Evolutionary conservation across 2,113 vertebrate species (phyloP).

Genomic region (Mustela lutreola): DNA sequence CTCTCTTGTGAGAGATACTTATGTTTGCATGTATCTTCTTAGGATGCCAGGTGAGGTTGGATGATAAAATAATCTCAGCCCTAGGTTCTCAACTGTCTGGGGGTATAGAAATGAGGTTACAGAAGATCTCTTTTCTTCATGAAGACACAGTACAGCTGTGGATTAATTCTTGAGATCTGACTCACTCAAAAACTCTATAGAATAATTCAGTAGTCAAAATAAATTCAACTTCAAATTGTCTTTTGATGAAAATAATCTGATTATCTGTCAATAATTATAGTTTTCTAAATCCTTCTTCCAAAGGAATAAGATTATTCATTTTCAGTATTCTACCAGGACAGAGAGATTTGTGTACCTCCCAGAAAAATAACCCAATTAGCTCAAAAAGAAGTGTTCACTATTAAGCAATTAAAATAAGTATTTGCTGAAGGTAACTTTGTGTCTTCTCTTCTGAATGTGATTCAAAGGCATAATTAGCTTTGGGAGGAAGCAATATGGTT

Average conservation of each 20-base stretch:
- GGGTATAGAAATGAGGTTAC: background rate
- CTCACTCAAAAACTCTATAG: background rate
- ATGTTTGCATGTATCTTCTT: background rate
- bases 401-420: conserved; percentile 71
- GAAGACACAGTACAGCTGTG: background rate
- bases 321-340: conserved; percentile 56
- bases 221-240: background rate
- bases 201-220: conserved; percentile 13
- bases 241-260: conserved; percentile 32
- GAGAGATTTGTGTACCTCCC: conserved; percentile 30
- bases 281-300: conserved; percentile 37
- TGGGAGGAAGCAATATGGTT: conserved; percentile 31
- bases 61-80: background rate
- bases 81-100: background rate
- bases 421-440: conserved; percentile 64
- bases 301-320: conserved; percentile 51
- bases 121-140: background rate
- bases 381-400: conserved; percentile 57
- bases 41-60: background rate
- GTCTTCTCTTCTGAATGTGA: conserved; percentile 69
- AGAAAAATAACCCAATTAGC: conserved; percentile 71
- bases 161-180: background rate
- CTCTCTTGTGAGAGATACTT: background rate
- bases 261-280: background rate
- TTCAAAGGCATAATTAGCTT: conserved; percentile 69